These are phyloP conservation scores for Cetoscarus ocellatus DNA, from an alignment of 2,797 vertebrate genomes.

Conservation along the genomic window DNA sequence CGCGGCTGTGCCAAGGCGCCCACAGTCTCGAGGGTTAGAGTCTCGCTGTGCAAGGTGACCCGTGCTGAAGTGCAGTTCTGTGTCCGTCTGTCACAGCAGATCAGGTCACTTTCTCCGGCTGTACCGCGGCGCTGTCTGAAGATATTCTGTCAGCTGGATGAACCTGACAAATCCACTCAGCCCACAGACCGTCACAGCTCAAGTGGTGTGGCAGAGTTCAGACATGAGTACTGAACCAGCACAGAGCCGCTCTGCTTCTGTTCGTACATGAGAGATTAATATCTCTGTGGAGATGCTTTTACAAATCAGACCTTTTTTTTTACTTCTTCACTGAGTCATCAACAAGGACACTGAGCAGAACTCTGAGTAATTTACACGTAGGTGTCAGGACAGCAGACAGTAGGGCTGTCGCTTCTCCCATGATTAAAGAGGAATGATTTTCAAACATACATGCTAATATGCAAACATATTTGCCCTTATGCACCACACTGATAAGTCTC, in stretches of 20 bases:
- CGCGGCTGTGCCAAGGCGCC: conserved; percentile 10
- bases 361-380: neutral
- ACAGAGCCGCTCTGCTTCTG: conserved; percentile 20
- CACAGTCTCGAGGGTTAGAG: conserved; percentile 31
- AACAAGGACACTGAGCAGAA: neutral
- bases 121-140: conserved; percentile 73
- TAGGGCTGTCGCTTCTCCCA: too few relatives aligned
- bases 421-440: too few relatives aligned
- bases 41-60: conserved; percentile 73
- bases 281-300: conserved; percentile 10
- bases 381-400: neutral
- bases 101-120: conserved; percentile 61
- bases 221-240: conserved; percentile 41
- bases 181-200: conserved; percentile 63
- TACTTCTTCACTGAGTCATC: neutral
- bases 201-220: conserved; percentile 62
- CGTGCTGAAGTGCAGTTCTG: conserved; percentile 64
- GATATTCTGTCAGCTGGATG: conserved; percentile 70
- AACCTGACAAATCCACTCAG: conserved; percentile 76
- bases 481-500: too few relatives aligned
- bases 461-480: too few relatives aligned
- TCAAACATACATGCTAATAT: too few relatives aligned
- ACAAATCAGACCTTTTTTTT: conserved; percentile 12
- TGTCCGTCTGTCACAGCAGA: conserved; percentile 68
- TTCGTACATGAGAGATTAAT: conserved; percentile 22